Evolutionary conservation across 2,888 invertebrate genomes (phyloP), one percentile per base, ranked within the genome.

Genomic region (Arctia plantaginis): DNA sequence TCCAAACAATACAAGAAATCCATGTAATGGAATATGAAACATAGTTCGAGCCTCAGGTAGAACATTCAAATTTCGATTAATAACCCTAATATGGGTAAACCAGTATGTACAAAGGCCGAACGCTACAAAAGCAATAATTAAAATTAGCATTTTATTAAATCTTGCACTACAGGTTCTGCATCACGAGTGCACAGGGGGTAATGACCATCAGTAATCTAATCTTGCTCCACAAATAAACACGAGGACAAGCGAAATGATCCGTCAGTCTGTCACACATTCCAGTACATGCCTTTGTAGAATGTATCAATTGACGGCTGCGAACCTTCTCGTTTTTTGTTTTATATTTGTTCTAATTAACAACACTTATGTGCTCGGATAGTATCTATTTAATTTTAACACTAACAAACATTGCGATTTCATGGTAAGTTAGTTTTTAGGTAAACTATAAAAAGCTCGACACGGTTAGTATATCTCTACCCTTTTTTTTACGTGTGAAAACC

Each of bases 171-270:
- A 83, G 88, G 91, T 91, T 90, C 84, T 90, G 89, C 90, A 88
- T 84, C 89, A 87, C 82, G 85, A 87, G 87, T 86, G 86, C 86
- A 85, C 84, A 80, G 88, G 86, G 92, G 93, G 91, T 92, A 93
- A 93, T 90, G 93, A 93, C 93, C 93, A 92, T 83, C 81, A 87
- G 92, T 92, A 93, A 94, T 94, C 93, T 93, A 93, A 93, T 93
- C 94, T 92, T 84, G 86, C 84, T 82, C 84, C 86, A 85, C 90
- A 83, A 84, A 84, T 82, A 84, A 84, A 85, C 86, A 82, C 82
- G 80, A 81, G 85, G 84, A 87, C 89, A 84, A 85, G 79, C 86
- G 81, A 85, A 88, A 82, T 82, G 81, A 82, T 81, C 81, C 77
- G 81, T 78, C 78, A 75, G 83, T 77, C 73, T 73, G 75, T 74